Base-by-base conservation (phyloP, 2,113 vertebrate species). In the Paracanthobrama guichenoti region DNA sequence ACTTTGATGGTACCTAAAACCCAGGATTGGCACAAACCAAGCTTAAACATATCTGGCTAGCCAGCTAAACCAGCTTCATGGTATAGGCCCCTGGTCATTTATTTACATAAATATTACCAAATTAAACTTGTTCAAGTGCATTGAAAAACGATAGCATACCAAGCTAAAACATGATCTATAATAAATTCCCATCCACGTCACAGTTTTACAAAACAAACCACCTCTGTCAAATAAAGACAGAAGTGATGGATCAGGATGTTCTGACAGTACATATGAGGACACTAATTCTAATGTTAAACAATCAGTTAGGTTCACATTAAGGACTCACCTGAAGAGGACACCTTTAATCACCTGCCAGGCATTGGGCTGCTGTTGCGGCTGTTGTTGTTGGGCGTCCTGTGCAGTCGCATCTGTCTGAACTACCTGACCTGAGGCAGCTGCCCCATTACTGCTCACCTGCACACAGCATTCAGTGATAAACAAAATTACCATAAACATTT, bases 321-420 rank as follows among this genome's bases (percentile, higher is more conserved):
- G 48, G 28, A 86, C 88, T 74, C 73, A 97, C 97, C 97, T 97
- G 90, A 98, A 97, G 75, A 97, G 92, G 73, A 98, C 96, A 2
- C 97, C 96, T 92, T 97, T 98, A 89, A 98, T 96, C 89, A 98
- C 95, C 90, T 97, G 96, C 96, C 96, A 98, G 75, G 96, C 96
- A 28, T 97, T 97, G 12, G 96, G 95, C 6, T 95, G 95, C 81
- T 93, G 95, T 84, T 94, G 96, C 14, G 91, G 95, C 13, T 92
- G 94, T 35, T 94, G 95, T 84, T 94, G 96, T 26, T 92, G 92
- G 4, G 92, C 90, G 28, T 93, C 92, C 82, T 87, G 91, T 80
- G 93, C 95, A 81, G 94, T 94, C 67, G 26, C 92, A 86, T 92
- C 94, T 3, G 95, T 95, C 90, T 95, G 93, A 0, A 92, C 92